Evolutionary conservation across 2,113 vertebrate genomes (phyloP), one percentile per base, ranked within the genome.

Genomic region (Cochlearius cochlearius): DNA sequence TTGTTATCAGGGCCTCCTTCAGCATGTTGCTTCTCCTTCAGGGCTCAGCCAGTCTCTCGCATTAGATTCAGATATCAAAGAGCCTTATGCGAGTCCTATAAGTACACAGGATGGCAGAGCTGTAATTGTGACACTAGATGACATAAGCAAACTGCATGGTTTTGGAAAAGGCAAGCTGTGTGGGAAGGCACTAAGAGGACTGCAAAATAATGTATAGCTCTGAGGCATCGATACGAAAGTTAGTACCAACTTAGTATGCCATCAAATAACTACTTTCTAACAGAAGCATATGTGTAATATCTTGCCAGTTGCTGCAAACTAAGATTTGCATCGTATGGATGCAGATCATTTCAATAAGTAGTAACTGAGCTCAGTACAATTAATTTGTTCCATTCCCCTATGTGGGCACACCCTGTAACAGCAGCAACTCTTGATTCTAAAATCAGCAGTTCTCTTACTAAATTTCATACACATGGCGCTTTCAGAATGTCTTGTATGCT

Each of bases 341-440:
- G 22, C 69, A 89, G 43, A 89, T 67, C 17, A 2, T 22, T 92
- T 36, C 77, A 32, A 1, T 47, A 52, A 88, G 69, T 27, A 75
- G 55, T n/a, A 58, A 93, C 77, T 49, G 69, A 95, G 73, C 86
- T 89, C 73, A 30, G 55, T 14, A 81, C 15, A 50, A 64, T 68
- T 89, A 68, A 94, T 94, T 84, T 52, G 43, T 95, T 94, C 90
- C 87, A 69, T 86, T 84, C 83, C 83, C 64, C 23, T 43, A 3
- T 74, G 72, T 62, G 60, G 75, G 59, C 84, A 90, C 38, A 86
- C 63, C 29, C 92, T 71, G 26, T 27, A 92, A 74, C 63, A 96
- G 86, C 87, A 92, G 41, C 78, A 80, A 36, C n/a, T 52, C 88
- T 73, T 25, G 11, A 34, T 79, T 93, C 90, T 63, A 30, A 55